Evolutionary conservation across 2,113 vertebrate genomes (phyloP).

Genomic region (Heptranchias perlo): DNA sequence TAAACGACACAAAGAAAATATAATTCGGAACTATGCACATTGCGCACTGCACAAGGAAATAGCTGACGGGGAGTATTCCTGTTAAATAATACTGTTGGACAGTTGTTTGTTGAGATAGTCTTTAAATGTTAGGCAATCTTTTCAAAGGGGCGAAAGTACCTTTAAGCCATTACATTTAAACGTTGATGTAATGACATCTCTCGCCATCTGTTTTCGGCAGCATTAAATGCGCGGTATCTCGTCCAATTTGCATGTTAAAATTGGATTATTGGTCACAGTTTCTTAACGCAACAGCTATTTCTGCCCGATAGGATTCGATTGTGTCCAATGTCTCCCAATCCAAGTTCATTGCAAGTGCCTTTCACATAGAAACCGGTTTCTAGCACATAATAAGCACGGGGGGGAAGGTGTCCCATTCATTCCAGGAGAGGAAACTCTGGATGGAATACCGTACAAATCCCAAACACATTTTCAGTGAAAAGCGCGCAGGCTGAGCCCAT

Average conservation of each 20-base stretch:
- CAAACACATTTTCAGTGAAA: too few species aligned
- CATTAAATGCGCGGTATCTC: not conserved
- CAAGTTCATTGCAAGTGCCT: not conserved
- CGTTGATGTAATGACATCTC: not conserved
- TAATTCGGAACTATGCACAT: too few species aligned
- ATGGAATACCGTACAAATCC: too few species aligned
- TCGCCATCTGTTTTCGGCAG: not conserved
- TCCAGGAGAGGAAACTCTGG: too few species aligned
- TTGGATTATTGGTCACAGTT: not conserved
- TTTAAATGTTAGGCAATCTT: not conserved
- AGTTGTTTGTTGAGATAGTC: not conserved
- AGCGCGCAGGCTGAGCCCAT: too few species aligned
- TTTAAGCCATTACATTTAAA: not conserved
- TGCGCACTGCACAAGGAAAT: too few species aligned
- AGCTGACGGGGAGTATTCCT: too few species aligned
- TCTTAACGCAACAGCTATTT: not conserved
- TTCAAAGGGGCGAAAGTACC: not conserved
- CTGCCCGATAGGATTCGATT: not conserved
- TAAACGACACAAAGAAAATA: not conserved
- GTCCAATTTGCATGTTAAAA: not conserved
- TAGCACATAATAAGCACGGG: not conserved
- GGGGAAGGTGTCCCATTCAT: not conserved
- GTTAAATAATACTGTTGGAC: not conserved
- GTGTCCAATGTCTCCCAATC: not conserved
- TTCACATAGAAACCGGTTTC: not conserved